Conservation (phyloP, 2,888 invertebrate species). For the Apamea monoglypha region DNA sequence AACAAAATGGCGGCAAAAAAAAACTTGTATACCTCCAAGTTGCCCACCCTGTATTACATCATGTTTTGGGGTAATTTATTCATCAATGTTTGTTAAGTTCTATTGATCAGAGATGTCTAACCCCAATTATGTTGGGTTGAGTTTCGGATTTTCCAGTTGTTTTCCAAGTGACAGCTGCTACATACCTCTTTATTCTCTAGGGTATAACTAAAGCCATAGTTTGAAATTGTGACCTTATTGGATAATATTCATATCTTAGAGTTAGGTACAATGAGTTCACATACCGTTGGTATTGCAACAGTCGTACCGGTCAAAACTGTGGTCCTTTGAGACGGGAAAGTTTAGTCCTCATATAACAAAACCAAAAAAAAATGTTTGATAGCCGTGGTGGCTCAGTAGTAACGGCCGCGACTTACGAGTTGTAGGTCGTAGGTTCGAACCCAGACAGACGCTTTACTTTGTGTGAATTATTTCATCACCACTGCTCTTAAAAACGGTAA, state of each 20-base stretch:
- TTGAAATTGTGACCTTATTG: background rate
- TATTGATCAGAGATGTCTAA: background rate
- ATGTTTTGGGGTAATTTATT: slow-evolving; percentile 11
- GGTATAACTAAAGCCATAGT: background rate
- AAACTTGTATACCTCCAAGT: too few species aligned
- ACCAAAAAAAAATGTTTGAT: background rate
- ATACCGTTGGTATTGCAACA: background rate
- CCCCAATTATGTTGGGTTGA: background rate
- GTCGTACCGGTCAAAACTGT: background rate
- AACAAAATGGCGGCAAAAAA: too few species aligned
- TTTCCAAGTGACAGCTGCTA: background rate
- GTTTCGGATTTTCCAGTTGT: background rate
- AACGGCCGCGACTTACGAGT: too few species aligned
- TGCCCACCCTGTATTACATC: too few species aligned
- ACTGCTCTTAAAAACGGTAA: too few species aligned
- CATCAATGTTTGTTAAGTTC: slow-evolving; percentile 4
- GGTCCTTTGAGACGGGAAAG: background rate
- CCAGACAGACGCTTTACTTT: too few species aligned
- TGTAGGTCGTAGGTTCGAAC: too few species aligned
- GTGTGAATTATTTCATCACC: background rate
- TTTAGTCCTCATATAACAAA: background rate
- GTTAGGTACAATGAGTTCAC: background rate
- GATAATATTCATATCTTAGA: background rate
- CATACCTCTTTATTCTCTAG: background rate
- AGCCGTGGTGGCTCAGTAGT: too few species aligned